Conservation (phyloP, 2,888 invertebrate genomes). For the Leptinotarsa juncta region DNA sequence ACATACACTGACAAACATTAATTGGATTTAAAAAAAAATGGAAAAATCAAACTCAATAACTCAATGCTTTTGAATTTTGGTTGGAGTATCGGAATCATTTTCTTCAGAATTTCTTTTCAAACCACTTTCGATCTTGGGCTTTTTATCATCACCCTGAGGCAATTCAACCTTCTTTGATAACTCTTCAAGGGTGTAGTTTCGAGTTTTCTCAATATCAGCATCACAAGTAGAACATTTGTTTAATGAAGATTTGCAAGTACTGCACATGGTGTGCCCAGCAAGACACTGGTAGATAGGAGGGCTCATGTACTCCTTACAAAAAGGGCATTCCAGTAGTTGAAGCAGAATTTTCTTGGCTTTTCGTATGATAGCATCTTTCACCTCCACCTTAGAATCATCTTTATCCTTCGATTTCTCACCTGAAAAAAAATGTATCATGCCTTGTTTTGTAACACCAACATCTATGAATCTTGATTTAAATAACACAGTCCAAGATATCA, state of each 20-base stretch:
- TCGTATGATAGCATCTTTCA: slow-evolving; percentile 43
- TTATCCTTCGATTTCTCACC: slow-evolving; percentile 33
- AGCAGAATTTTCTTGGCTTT: slow-evolving; percentile 46
- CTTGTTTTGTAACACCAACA: too few relatives aligned
- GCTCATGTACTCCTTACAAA: slow-evolving; percentile 53
- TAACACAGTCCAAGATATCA: too few relatives aligned
- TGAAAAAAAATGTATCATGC: slow-evolving; percentile 21
- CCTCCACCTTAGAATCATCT: slow-evolving; percentile 40
- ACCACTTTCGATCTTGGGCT: slow-evolving; percentile 15
- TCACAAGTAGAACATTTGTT: slow-evolving; percentile 48
- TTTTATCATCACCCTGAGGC: slow-evolving; percentile 33
- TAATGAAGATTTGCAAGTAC: slow-evolving; percentile 47
- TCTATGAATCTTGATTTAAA: too few relatives aligned
- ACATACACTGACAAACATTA: not conserved
- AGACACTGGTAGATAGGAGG: slow-evolving; percentile 54
- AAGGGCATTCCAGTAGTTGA: slow-evolving; percentile 50
- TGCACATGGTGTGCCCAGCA: slow-evolving; percentile 55
- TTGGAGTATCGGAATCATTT: slow-evolving; percentile 27
- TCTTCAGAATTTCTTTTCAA: slow-evolving; percentile 33
- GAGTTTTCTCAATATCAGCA: slow-evolving; percentile 33
- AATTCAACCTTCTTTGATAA: slow-evolving; percentile 38
- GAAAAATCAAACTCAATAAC: not conserved
- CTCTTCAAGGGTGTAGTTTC: slow-evolving; percentile 40
- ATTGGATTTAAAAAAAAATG: not conserved
- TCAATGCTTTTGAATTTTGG: slow-evolving; percentile 29